Base-by-base conservation (phyloP, 2,888 invertebrate species). In the Synanthedon formicaeformis region DNA sequence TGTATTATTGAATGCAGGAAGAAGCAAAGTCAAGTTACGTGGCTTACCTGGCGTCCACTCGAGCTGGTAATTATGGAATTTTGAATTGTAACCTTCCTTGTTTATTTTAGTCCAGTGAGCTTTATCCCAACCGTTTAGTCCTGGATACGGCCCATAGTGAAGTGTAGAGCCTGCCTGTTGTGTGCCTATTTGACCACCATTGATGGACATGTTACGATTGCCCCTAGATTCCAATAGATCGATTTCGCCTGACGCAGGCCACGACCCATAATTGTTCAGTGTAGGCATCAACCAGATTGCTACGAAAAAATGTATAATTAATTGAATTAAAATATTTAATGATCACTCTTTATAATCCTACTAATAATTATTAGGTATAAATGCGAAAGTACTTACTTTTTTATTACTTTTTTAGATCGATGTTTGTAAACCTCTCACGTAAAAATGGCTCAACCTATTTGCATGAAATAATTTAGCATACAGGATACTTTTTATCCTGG, bases 231-330 rank as follows among this genome's bases (percentile, higher is more conserved):
- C 93, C 54, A 90, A 78, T 45, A 94, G 72, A 66, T 93, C 92
- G 56, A 93, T 93, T 78, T 93, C 93, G 4, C 93, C 93, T 18
- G 92, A 92, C 4, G 90, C 70, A 1, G 93, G 93, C 93, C 93
- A 93, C 1, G 79, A 73, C 2, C 93, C 92, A 68, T 93, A 93
- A 0, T 69, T 71, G 64, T 91, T 91, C 67, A 86, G 70, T 0
- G 88, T 80, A 1, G 93, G 93, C 86, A 92, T 78, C 73, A 93
- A 67, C 93, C 92, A 93, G 59, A 93, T 89, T 40, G 92, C 92
- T 92, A 58, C 8, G 52, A 57, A 52, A 53, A 11, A 50, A 53
- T 23, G 5, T 10, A 34, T 34, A 34, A 23, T 23, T n/a, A 40
- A 13, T 27, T 51, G 6, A 34, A 51, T 27, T 11, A 13, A 14